Base-by-base conservation (phyloP, 2,888 invertebrate species). In the Sturmia bella region DNA sequence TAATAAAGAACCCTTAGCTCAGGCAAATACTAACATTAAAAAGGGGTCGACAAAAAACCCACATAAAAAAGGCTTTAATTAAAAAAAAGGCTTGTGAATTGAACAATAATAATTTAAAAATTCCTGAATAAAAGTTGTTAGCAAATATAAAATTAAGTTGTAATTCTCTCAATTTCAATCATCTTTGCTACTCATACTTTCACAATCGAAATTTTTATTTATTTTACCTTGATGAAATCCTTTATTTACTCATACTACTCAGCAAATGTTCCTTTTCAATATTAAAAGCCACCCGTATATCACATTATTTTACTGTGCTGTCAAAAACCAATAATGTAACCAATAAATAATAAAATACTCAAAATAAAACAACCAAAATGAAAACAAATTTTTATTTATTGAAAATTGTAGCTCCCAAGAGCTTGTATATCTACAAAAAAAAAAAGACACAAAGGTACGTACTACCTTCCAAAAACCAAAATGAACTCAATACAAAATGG, bases 361-460 rank as follows among this genome's bases (percentile, higher is more conserved):
- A 41, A 80, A 68, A 48, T 68, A 69, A 79, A 80, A 59, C 37
- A 66, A 48, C 52, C 41, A 57, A 45, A 68, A 69, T 39, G 39
- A 56, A 77, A 69, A 82, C 68, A 84, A 83, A 84, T 78, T 83
- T 79, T 59, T 87, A 75, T 85, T 85, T 87, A 88, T 88, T 88
- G 87, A 87, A 87, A 88, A 85, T 86, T 85, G 88, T 88, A 85
- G 86, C 80, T 86, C 88, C 84, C 86, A 52, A 52, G 87, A 85
- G 88, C 57, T 32, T 39, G 54, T 52, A 15, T 39, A 54, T 45
- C 57, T 48, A 57, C 27, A 54, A 69, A 78, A 81, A 21, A n/a
- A 27, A 66, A 59, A 37, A 56, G 12, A 61, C 61, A 63, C 43
- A 68, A 77, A 77, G 61, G 69, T 63, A 69, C 45, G 32, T n/a